Conservation (phyloP, 2,888 invertebrate species). For the Augiades crinisus region DNA sequence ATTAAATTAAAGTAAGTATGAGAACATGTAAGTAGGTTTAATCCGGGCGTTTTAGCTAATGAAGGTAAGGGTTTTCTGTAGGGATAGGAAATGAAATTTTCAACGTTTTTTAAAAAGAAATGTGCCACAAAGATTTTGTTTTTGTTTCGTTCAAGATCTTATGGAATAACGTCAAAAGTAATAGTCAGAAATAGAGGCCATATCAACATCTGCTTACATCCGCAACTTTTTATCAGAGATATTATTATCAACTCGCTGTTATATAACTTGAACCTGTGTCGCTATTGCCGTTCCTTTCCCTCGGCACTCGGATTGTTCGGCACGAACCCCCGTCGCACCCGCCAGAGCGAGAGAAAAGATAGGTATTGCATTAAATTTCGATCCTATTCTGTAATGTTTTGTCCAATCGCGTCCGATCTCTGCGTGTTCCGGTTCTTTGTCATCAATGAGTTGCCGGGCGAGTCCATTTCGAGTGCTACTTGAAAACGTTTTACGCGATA, state of each 20-base stretch:
- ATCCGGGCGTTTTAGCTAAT: too few relatives aligned
- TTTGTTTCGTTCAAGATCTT: not conserved
- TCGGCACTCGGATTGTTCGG: slow-evolving; percentile 39
- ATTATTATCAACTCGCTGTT: slow-evolving; percentile 72
- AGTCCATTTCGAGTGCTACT: slow-evolving; percentile 76
- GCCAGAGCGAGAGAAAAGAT: slow-evolving; percentile 53
- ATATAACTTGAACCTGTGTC: slow-evolving; percentile 63
- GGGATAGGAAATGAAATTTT: too few relatives aligned
- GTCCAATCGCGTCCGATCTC: slow-evolving; percentile 83
- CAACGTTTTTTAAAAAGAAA: not conserved
- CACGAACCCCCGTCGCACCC: slow-evolving; percentile 29
- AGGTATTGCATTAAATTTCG: slow-evolving; percentile 73
- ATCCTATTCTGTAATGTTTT: slow-evolving; percentile 74
- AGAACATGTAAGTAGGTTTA: too few relatives aligned
- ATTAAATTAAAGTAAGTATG: too few relatives aligned
- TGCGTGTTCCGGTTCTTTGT: slow-evolving; percentile 85
- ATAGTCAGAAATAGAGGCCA: slow-evolving; percentile 28
- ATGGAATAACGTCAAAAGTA: slow-evolving; percentile 8
- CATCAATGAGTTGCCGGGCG: slow-evolving; percentile 86
- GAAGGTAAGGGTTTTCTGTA: too few relatives aligned
- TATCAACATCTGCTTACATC: slow-evolving; percentile 51
- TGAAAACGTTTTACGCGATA: slow-evolving; percentile 55
- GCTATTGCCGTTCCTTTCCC: slow-evolving; percentile 50
- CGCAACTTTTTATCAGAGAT: slow-evolving; percentile 76
- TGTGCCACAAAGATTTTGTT: too few relatives aligned